Conservation (phyloP, 2,113 vertebrate genomes). For the Pituophis catenifer region DNA sequence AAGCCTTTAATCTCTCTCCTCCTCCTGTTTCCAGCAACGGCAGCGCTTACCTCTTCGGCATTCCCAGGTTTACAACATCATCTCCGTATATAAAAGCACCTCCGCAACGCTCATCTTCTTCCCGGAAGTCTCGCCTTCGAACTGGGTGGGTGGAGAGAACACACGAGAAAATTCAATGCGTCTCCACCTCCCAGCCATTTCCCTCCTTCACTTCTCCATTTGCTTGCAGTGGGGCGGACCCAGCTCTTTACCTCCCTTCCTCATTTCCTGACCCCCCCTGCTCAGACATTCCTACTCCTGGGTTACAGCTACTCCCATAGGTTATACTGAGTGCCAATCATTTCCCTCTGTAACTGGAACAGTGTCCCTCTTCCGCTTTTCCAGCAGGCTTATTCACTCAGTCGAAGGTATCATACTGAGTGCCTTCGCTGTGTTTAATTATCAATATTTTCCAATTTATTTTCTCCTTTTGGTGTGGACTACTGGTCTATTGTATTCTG, state of each 20-base stretch:
- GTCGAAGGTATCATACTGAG: no score
- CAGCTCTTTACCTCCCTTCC: not conserved
- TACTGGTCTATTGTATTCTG: no score
- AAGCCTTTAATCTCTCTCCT: not conserved
- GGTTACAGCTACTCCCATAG: no score
- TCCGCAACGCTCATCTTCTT: not conserved
- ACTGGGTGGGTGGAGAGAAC: not conserved
- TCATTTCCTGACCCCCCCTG: no score
- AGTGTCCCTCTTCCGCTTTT: no score
- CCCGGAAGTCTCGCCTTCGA: not conserved
- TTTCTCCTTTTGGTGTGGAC: no score
- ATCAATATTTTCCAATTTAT: no score
- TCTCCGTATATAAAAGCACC: not conserved
- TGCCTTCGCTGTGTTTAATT: no score
- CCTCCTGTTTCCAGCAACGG: not conserved
- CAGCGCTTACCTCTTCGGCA: not conserved
- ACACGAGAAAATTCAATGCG: not conserved
- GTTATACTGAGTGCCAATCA: no score
- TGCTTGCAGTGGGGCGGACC: not conserved
- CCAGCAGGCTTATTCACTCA: no score
- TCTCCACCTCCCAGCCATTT: not conserved
- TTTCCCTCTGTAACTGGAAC: no score
- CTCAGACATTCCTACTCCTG: no score
- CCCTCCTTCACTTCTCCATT: not conserved
- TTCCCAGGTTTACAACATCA: not conserved